Conservation (phyloP, 1,140 invertebrate species). For the Danaus plexippus region DNA sequence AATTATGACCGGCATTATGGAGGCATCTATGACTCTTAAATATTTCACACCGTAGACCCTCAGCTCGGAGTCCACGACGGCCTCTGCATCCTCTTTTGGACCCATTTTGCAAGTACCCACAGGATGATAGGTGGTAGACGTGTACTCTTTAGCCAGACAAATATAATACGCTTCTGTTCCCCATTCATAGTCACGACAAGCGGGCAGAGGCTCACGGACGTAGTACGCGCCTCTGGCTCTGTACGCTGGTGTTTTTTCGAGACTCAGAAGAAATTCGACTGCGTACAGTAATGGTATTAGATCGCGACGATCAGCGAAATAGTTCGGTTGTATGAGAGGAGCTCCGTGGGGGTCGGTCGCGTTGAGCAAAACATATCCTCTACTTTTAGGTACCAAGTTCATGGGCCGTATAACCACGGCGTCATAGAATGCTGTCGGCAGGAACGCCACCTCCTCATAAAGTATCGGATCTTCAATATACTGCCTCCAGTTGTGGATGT, state of each 20-base stretch:
- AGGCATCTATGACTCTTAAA: conserved; percentile 39
- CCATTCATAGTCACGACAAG: conserved; percentile 74
- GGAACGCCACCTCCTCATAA: conserved; percentile 19
- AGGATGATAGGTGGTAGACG: conserved; percentile 76
- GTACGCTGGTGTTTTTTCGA: conserved; percentile 70
- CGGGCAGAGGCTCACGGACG: conserved; percentile 72
- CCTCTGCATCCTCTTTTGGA: conserved; percentile 42
- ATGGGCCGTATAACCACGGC: conserved; percentile 17
- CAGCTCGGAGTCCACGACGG: conserved; percentile 73
- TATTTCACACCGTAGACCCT: conserved; percentile 77
- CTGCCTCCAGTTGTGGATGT: conserved; percentile 14
- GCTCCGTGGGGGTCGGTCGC: conserved; percentile 78
- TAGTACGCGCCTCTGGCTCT: conserved; percentile 72
- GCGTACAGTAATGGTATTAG: conserved; percentile 68
- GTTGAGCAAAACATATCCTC: conserved; percentile 76
- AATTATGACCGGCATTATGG: conserved; percentile 76
- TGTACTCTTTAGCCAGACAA: conserved; percentile 77
- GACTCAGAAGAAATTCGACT: conserved; percentile 25
- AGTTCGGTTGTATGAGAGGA: conserved; percentile 86
- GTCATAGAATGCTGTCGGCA: conserved; percentile 27
- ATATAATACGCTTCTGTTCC: conserved; percentile 80
- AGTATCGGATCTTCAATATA: conserved; percentile 22
- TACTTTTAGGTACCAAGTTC: conserved; percentile 65
- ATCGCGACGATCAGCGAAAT: conserved; percentile 76
- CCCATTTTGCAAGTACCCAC: conserved; percentile 77